Evolutionary conservation across 2,797 vertebrate genomes (phyloP), one percentile per base, ranked within the genome.

Genomic region (Ambastaia sidthimunki): DNA sequence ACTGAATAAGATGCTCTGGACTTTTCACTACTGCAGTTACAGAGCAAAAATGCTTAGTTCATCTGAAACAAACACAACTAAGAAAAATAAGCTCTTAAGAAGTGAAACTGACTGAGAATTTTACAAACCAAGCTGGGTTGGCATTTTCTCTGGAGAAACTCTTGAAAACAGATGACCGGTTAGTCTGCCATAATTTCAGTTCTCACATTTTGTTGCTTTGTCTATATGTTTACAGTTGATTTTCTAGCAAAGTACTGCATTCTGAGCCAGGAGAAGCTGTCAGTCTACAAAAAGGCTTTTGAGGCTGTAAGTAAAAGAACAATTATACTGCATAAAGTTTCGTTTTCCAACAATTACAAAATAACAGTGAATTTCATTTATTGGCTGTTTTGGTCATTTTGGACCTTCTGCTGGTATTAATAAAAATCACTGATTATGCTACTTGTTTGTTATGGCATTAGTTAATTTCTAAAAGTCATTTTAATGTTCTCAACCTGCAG

Each of bases 161-260:
- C 41, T 44, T 44, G 9, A 44, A 55, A 55, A 28, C 15, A 7
- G 59, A 60, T 15, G 6, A 28, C 13, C 25, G 13, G 1, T 28
- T 28, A 57, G 28, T 28, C 7, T 37, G 10, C 9, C 13, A 60
- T 21, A 0, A 15, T 4, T 60, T 60, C 13, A 16, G 23, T 16
- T 18, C 15, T 28, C 41, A 60, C 16, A 28, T 77, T 66, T 76
- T 23, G 18, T 31, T 92, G 74, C 31, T 63, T 70, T 82, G 59
- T 84, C 75, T 89, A 84, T 87, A 90, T 87, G 88, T 92, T 88
- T 93, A 88, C 93, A 94, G 95, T 95, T 88, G 92, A 96, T 94
- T 98, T 99, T 92, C 94, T 98, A 95, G 95, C 97, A 92, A 96
- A 96, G 93, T 95, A 92, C 88, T 93, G 94, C 92, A 96, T 98